Evolutionary conservation across 2,888 invertebrate species (phyloP), one percentile per base, ranked within the genome.

Genomic region (Smittia aterrima): DNA sequence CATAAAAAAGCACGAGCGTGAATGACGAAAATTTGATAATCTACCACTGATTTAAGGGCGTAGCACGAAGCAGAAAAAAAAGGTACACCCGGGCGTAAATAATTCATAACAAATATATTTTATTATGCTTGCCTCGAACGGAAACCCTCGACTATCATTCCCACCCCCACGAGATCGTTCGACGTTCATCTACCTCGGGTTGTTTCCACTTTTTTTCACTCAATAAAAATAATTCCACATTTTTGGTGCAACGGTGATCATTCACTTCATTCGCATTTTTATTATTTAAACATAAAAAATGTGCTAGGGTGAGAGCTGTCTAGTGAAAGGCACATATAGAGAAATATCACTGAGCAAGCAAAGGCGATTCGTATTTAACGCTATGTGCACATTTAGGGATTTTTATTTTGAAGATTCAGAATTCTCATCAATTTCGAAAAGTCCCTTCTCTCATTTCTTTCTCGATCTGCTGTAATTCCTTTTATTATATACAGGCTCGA

Each of bases 141-240:
- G 13, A 13, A 58, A 22, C 58, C 18, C 20, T 58, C 58, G 1
- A 22, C 58, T 18, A 58, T 58, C 7, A n/a, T 25, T 25, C 58
- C 16, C 20, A 24, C 64, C 64, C 27, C 22, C 64, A 13, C 22
- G 16, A 16, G 64, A 7, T 58, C 24, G 1, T 9, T 64, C 64
- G 11, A 27, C n/a, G 6, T 58, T 16, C 13, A 4, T 16, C 9
- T n/a, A 4, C 24, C 58, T 20, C 6, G 58, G 2, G 11, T 22
- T 11, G 24, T 22, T 22, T 58, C 24, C 4, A n/a, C 16, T 16
- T 70, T 70, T 72, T 47, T 62, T 62, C 62, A 72, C 72, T 72
- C 62, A 72, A 72, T 72, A 72, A 72, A 72, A 72, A 72, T 72
- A 38, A 72, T 72, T 62, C 62, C 72, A 72, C 62, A 54, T 72